A percentile compares a stretch with the other conserved stretches of the same genome.
phyloP scores from a whole-genome alignment of 92 coral and sea anemone genomes.

The Heliopora coerulea region DNA sequence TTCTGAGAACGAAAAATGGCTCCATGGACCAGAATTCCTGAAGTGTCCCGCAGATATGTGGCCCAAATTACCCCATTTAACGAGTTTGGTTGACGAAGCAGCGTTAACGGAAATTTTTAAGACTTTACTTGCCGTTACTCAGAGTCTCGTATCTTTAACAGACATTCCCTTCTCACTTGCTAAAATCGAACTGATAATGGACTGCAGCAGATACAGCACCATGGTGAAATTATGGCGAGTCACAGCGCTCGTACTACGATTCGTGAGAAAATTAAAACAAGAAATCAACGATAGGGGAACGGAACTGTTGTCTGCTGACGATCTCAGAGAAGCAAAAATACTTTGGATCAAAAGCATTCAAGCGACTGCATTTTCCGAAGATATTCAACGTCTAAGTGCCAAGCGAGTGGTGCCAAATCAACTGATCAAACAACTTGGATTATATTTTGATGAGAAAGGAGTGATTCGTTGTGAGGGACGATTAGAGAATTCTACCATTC shows the following conservation, averaged over 20 bases:
- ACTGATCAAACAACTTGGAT: not conserved
- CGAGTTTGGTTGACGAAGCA: constrained; percentile 10
- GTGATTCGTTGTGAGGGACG: constrained; percentile 22
- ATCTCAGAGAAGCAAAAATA: constrained; percentile 54
- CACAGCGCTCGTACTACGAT: constrained; percentile 49
- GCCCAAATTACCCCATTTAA: no score
- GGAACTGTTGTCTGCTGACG: constrained; percentile 52
- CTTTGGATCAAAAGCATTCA: constrained; percentile 62
- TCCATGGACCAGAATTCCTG: constrained; percentile 1
- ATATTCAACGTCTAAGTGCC: not conserved
- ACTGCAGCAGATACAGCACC: constrained; percentile 42
- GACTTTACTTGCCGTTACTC: not conserved
- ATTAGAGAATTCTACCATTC: not conserved
- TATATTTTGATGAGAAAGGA: constrained; percentile 12
- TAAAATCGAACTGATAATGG: no score
- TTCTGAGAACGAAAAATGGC: constrained; percentile 3
- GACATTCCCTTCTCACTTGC: no score
- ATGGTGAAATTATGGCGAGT: constrained; percentile 44
- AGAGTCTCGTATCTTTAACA: not conserved
- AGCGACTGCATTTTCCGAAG: constrained; percentile 11
- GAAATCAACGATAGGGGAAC: not conserved
- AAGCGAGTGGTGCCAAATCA: not conserved
- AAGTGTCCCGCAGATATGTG: not conserved
- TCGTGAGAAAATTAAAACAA: constrained; percentile 37
- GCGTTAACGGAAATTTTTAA: constrained; percentile 40